Evolutionary conservation across 2,888 invertebrate genomes (phyloP), one percentile per base, ranked within the genome.

Genomic region (Noctua fimbriata): DNA sequence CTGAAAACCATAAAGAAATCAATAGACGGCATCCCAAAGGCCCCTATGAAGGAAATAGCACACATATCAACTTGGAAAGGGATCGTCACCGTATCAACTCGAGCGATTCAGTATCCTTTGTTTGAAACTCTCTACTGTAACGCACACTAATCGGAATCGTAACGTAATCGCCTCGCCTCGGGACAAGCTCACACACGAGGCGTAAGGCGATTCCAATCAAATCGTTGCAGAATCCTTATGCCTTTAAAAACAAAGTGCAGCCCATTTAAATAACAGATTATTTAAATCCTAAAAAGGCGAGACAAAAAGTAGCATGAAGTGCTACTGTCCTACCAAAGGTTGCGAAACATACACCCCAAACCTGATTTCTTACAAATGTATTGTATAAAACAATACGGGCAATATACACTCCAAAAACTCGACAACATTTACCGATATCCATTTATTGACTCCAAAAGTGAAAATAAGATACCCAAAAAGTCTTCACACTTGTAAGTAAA

Each of bases 391-490:
- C 36, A 79, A 78, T 60, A n/a, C 21, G 3, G 7, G 9, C 16
- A 24, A 73, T 41, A 66, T 47, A 41, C 21, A 52, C 66, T 18
- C 66, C 66, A 60, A 41, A 82, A 55, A 32, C 58, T 49, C 41
- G 32, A 49, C 69, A 65, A 16, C 21, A 14, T 83, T 76, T 65
- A 71, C 55, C 55, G 32, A 67, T 49, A 69, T 36, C 55, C 66
- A 72, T 76, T 76, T 69, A 73, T 63, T 55, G 63, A 52, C 3
- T 55, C 24, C 21, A 32, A 36, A 52, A 67, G 58, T 69, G 67
- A 60, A 63, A 85, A 81, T 52, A 76, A 65, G 24, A 52, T 41
- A 32, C 12, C 71, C 24, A 65, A 81, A 84, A 83, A 49, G 63
- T 41, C 32, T 0, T 66, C 32, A 55, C 24, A 81, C 41, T 66